These are phyloP conservation scores for Emydocephalus ijimae DNA, from an alignment of 2,113 vertebrate species.

Conservation along the genomic window DNA sequence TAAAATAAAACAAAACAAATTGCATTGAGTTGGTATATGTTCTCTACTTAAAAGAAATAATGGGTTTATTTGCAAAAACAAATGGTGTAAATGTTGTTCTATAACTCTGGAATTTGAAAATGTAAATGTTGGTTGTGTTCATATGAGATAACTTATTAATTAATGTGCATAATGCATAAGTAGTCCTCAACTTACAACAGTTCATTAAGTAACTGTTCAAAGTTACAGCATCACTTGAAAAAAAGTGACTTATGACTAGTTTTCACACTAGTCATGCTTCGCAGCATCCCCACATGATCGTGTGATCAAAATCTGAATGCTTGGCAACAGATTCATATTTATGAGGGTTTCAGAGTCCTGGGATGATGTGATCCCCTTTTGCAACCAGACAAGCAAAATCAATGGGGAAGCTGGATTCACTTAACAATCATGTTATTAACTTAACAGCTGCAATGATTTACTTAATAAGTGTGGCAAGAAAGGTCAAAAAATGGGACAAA, in stretches of 20 bases:
- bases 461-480: not conserved
- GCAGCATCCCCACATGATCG: not conserved
- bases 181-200: not conserved
- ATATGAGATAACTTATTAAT: not conserved
- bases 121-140: not conserved
- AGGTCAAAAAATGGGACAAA: not conserved
- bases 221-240: not conserved
- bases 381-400: not conserved
- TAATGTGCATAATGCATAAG: not conserved
- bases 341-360: not conserved
- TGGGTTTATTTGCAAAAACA: not conserved
- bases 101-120: not conserved
- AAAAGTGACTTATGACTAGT: not conserved
- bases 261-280: not conserved
- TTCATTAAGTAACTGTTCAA: not conserved
- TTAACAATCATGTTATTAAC: not conserved
- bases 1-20: not conserved
- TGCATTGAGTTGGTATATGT: too few species aligned
- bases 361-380: not conserved
- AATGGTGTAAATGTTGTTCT: not conserved
- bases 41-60: not conserved
- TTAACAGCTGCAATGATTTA: not conserved
- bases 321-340: not conserved
- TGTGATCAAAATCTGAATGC: not conserved
- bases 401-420: not conserved